Percentiles rank a stretch among this genome's conserved stretches.
Conservation (phyloP, 2,888 invertebrate genomes). For the Meiosimyza decipiens region DNA sequence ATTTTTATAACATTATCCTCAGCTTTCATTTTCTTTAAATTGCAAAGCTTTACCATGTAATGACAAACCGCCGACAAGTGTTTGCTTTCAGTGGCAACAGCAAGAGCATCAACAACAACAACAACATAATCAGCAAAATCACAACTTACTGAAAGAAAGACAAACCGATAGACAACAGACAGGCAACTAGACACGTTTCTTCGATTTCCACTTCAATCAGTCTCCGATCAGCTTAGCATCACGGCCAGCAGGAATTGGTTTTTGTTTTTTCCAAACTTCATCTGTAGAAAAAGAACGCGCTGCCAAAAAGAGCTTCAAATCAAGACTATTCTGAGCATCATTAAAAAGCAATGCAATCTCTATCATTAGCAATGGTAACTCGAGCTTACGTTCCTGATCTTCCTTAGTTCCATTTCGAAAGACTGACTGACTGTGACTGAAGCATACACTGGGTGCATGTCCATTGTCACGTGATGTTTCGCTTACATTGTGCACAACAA, state of each 20-base stretch:
- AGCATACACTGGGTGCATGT: not conserved
- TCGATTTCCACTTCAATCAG: slow-evolving; percentile 34
- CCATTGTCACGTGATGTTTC: slow-evolving; percentile 20
- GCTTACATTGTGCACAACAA: not conserved
- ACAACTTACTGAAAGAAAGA: slow-evolving; percentile 8
- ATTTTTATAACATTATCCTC: not conserved
- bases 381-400: no score
- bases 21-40: slow-evolving; percentile 30
- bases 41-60: slow-evolving; percentile 14
- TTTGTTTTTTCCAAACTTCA: no score
- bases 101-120: slow-evolving; percentile 24
- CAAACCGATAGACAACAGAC: slow-evolving; percentile 8
- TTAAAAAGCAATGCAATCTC: slow-evolving; percentile 33
- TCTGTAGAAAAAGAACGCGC: no score
- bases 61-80: slow-evolving; percentile 27
- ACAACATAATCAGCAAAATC: slow-evolving; percentile 30
- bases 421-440: no score
- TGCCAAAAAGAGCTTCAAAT: no score
- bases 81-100: slow-evolving; percentile 25
- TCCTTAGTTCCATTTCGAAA: no score
- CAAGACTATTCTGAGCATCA: slow-evolving; percentile 11
- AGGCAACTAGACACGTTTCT: slow-evolving; percentile 32
- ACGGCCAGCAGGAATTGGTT: not conserved
- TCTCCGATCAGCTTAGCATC: slow-evolving; percentile 30
- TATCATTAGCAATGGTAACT: slow-evolving; percentile 21